Percentiles rank a stretch among this genome's conserved stretches.
Conservation (phyloP, 2,113 vertebrate species). For the Lagenorhynchus albirostris region DNA sequence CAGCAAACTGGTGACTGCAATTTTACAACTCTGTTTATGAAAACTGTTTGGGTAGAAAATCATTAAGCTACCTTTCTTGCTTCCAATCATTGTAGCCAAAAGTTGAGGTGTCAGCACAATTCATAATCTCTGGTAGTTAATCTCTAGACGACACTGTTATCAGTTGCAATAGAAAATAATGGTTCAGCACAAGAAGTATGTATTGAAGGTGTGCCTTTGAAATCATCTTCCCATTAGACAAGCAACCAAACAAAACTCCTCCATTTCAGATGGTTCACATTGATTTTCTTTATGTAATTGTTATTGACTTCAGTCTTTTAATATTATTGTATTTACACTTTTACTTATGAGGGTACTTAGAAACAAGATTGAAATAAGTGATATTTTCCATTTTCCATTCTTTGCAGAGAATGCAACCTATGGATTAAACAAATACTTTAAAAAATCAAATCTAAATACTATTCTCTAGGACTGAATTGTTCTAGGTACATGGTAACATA, state of each 20-base stretch:
- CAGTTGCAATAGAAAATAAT: constrained; percentile 35
- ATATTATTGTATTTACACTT: constrained; percentile 64
- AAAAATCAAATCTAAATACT: constrained; percentile 49
- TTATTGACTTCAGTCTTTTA: constrained; percentile 69
- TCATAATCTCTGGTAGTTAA: constrained; percentile 29
- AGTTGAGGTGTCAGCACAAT: neutral
- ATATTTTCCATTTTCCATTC: constrained; percentile 57
- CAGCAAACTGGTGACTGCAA: constrained; percentile 33
- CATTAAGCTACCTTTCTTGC: constrained; percentile 24
- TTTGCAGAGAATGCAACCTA: constrained; percentile 21
- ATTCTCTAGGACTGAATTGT: constrained; percentile 4
- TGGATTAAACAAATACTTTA: constrained; percentile 20
- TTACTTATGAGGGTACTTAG: constrained; percentile 66
- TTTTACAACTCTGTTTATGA: constrained; percentile 57
- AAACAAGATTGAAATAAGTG: constrained; percentile 66
- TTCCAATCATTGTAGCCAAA: constrained; percentile 48
- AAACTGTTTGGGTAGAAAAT: constrained; percentile 34
- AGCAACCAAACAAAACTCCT: constrained; percentile 49
- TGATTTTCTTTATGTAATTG: constrained; percentile 71
- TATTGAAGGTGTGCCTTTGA: constrained; percentile 47
- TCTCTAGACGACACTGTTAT: neutral
- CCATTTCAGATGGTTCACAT: constrained; percentile 56
- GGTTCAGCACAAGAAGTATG: neutral
- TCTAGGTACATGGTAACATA: constrained; percentile 21
- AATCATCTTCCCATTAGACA: constrained; percentile 56